Evolutionary conservation across 1,140 invertebrate species (phyloP).

Genomic region (Pygmarrhopalites habei): DNA sequence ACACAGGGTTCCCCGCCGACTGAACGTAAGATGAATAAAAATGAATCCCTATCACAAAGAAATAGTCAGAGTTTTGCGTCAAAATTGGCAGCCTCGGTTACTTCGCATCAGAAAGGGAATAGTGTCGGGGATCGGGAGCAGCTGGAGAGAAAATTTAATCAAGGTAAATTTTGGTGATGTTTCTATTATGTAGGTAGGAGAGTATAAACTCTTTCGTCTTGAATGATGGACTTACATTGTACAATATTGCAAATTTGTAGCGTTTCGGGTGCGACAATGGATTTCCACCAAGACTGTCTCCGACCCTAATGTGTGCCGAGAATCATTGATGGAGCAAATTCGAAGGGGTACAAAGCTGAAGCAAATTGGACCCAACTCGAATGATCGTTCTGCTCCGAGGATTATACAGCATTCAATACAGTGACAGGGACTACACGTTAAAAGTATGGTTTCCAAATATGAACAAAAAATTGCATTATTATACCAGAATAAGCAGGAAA

Average conservation of each 20-base stretch:
- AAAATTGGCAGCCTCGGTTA: constrained; percentile 32
- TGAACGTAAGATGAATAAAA: constrained; percentile 20
- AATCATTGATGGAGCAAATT: constrained; percentile 81
- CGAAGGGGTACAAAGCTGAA: constrained; percentile 69
- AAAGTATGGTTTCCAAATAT: constrained; percentile 38
- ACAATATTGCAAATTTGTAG: too few species aligned
- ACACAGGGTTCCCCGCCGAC: constrained; percentile 9
- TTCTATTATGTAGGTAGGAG: too few species aligned
- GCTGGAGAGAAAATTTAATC: background rate
- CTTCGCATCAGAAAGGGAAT: constrained; percentile 34
- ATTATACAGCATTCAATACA: constrained; percentile 48
- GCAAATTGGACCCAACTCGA: constrained; percentile 52
- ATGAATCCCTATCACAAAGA: constrained; percentile 13
- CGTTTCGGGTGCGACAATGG: constrained; percentile 60
- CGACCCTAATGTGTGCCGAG: constrained; percentile 52
- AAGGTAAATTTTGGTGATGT: background rate
- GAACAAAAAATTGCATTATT: constrained; percentile 4
- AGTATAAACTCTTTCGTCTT: too few species aligned
- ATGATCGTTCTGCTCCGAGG: constrained; percentile 59
- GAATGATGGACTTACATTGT: too few species aligned
- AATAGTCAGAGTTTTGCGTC: constrained; percentile 33
- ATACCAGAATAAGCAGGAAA: too few species aligned
- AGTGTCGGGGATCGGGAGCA: constrained; percentile 22
- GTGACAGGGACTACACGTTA: constrained; percentile 48
- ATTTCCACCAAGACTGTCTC: constrained; percentile 50